These are phyloP conservation scores for Bujurquina vittata DNA, from an alignment of 2,113 vertebrate species.

Conservation along the genomic window DNA sequence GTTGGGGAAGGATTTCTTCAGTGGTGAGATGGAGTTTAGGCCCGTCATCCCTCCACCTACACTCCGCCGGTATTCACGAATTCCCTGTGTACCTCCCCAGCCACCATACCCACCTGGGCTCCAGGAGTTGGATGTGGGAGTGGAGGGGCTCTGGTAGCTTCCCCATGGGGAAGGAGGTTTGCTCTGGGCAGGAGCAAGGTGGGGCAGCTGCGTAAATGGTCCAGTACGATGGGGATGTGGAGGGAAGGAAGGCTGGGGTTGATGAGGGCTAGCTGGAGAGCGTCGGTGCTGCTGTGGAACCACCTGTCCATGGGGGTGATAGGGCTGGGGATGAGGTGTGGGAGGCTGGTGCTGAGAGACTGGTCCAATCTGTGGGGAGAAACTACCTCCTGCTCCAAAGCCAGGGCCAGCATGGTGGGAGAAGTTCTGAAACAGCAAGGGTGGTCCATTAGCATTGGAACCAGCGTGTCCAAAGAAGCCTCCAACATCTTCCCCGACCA, in stretches of 20 bases:
- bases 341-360: constrained; percentile 96
- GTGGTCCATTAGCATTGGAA: constrained; percentile 91
- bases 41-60: constrained; percentile 92
- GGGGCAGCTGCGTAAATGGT: constrained; percentile 96
- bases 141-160: constrained; percentile 97
- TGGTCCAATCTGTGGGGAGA: constrained; percentile 96
- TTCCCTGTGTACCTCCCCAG: constrained; percentile 95
- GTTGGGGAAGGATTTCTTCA: constrained; percentile 98
- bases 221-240: constrained; percentile 95
- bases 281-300: constrained; percentile 84
- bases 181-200: constrained; percentile 93
- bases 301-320: constrained; percentile 94
- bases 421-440: constrained; percentile 98
- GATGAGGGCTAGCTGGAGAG: constrained; percentile 92
- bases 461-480: constrained; percentile 95
- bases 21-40: constrained; percentile 95
- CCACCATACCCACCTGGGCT: constrained; percentile 93
- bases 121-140: constrained; percentile 95
- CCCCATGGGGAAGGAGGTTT: constrained; percentile 98
- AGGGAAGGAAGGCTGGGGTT: constrained; percentile 92
- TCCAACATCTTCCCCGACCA: constrained; percentile 92
- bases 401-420: constrained; percentile 95
- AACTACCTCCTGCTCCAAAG: constrained; percentile 90
- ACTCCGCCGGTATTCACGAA: constrained; percentile 92
- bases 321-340: constrained; percentile 94